Base-by-base conservation (phyloP, 2,113 vertebrate genomes). In the Bolborhynchus lineola region DNA sequence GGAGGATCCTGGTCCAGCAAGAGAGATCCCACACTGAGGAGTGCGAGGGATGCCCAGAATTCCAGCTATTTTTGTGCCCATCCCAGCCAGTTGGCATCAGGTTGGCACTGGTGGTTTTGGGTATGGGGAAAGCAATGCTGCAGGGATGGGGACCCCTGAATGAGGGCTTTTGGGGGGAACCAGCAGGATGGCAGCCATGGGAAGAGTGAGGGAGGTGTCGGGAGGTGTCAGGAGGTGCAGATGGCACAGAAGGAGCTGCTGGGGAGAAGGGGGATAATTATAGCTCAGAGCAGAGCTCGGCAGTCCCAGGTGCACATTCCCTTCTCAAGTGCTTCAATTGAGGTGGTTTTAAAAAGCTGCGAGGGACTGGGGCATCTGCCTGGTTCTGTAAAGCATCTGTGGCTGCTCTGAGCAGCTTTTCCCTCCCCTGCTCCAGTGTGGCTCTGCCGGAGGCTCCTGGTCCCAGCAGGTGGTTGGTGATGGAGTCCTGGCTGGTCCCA, bases 1-100 rank as follows among this genome's bases (percentile, higher is more conserved):
- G 20, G 4, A 44, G 3, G 3, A 2, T 15, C 41, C 68, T 63
- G 82, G 12, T 50, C 21, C 0, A 0, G 13, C 2, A 3, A 6
- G 53, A 14, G 31, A 23, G 46, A 44, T 18, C 25, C 62, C 44
- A 7, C 0, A 0, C 35, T 13, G 53, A 46, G 64, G 17, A 74
- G n/a, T 8, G 31, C 52, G 15, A 21, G 12, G 14, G 42, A 18
- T 11, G n/a, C 25, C 47, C 39, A 5, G 2, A 24, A 62, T 85
- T 25, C n/a, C 0, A 1, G 68, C 71, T 39, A 9, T 31, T 55
- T 69, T 47, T 37, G 2, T 52, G 39, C 42, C 37, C 0, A 5
- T 16, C 69, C 10, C 64, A 63, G 23, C 16, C 18, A 4, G 1
- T 10, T 19, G 63, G 16, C 23, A 29, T 4, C 6, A 7, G 39